phyloP scores from a whole-genome alignment of 2,888 invertebrate species.

The Tethea ocularis region DNA sequence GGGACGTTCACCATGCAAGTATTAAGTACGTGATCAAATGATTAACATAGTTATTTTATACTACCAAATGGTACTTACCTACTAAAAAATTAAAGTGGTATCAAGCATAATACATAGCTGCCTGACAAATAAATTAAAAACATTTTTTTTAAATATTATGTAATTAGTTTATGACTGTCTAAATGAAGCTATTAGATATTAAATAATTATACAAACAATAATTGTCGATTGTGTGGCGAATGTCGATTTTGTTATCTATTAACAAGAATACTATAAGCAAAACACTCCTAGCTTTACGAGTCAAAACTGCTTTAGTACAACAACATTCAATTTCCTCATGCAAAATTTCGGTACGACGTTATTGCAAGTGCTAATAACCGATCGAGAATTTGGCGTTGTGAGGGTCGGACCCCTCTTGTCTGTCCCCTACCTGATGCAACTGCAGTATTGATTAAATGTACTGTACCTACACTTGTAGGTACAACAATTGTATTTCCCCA shows the following conservation, averaged over 20 bases:
- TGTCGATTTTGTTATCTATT: not conserved
- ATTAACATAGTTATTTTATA: not conserved
- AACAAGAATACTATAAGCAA: not conserved
- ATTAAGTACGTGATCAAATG: conserved; percentile 15
- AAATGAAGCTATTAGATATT: no score
- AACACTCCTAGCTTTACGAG: not conserved
- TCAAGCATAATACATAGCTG: no score
- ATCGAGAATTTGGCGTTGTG: conserved; percentile 53
- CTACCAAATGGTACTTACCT: no score
- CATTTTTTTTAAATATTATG: no score
- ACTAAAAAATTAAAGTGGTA: no score
- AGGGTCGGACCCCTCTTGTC: conserved; percentile 62
- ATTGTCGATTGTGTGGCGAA: no score
- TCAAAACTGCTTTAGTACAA: not conserved
- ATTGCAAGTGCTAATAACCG: conserved; percentile 39
- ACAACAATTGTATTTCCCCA: conserved; percentile 38
- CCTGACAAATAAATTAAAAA: no score
- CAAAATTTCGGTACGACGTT: not conserved
- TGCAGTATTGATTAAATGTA: conserved; percentile 78
- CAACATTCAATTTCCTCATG: not conserved
- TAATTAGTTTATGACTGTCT: no score
- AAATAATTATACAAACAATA: no score
- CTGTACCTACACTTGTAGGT: conserved; percentile 24
- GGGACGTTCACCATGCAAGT: not conserved
- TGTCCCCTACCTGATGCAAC: conserved; percentile 62